Conservation (phyloP, 2,888 invertebrate genomes). For the Scaptomyza tumidula region DNA sequence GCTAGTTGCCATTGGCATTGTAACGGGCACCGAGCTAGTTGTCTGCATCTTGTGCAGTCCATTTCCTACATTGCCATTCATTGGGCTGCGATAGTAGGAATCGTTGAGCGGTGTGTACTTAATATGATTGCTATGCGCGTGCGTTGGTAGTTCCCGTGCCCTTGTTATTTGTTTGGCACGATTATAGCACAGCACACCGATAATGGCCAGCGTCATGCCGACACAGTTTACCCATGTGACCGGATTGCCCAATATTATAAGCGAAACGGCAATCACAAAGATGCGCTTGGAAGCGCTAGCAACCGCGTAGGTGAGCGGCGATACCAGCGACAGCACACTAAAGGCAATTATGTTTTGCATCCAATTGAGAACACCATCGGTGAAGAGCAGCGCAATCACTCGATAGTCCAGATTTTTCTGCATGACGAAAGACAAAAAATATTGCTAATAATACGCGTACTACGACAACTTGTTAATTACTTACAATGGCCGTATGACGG, state of each 20-base stretch:
- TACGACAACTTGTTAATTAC: constrained; percentile 49
- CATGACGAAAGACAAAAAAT: constrained; percentile 48
- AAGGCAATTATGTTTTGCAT: constrained; percentile 98
- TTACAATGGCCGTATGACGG: constrained; percentile 88
- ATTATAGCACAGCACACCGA: constrained; percentile 96
- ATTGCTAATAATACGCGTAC: neutral
- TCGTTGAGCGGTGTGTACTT: constrained; percentile 81
- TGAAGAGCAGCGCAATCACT: constrained; percentile 87
- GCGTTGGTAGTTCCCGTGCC: constrained; percentile 85
- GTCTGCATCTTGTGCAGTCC: constrained; percentile 50
- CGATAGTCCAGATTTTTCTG: constrained; percentile 86
- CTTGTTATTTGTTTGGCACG: constrained; percentile 91
- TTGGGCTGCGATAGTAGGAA: constrained; percentile 72
- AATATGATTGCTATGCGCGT: constrained; percentile 83
- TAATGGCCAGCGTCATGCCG: constrained; percentile 95
- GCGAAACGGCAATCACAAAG: constrained; percentile 94
- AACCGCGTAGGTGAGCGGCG: constrained; percentile 97
- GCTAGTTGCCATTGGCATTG: constrained; percentile 40
- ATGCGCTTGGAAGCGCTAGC: constrained; percentile 97
- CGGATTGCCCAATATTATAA: constrained; percentile 95
- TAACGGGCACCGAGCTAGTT: constrained; percentile 34
- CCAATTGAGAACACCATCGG: constrained; percentile 96
- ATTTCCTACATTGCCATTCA: constrained; percentile 59
- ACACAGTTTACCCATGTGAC: constrained; percentile 93
- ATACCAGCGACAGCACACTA: constrained; percentile 94